Base-by-base conservation (phyloP, 2,113 vertebrate genomes). In the Tupaia tana region DNA sequence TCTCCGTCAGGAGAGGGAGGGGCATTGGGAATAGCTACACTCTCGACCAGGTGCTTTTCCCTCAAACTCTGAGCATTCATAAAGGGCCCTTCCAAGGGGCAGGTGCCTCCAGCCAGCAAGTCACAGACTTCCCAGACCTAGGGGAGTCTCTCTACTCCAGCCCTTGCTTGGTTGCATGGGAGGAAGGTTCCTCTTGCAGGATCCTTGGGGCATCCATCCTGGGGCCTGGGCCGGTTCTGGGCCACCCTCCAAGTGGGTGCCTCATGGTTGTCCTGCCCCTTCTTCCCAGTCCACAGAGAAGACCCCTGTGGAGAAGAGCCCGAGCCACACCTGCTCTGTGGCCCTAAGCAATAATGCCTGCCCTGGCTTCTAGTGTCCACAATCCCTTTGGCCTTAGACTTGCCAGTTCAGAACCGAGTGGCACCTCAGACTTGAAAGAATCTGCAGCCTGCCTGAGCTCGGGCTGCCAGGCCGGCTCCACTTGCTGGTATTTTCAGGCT, bases 341-440 rank as follows among this genome's bases (percentile, higher is more conserved):
- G 97, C 97, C 97, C 97, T 93, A 97, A 98, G 98, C 98, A 98
- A 98, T 98, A 98, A 98, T 94, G 83, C 95, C 97, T 92, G 85
- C 97, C 94, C 97, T 95, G 83, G 87, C 73, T 97, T 90, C 97
- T 95, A 90, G 95, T 93, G 96, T 97, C 87, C 86, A 66, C 93
- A 93, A 95, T 91, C 89, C 97, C 89, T 96, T 97, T 86, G 98
- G 97, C 98, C 96, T 97, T 97, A 97, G 97, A 95, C 96, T 97
- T 98, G 97, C 92, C 96, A 69, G 89, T 90, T 92, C 74, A 94
- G 95, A 92, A 34, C 56, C 8, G 59, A 96, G 87, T 84, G 93
- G 70, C 34, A 73, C 63, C 95, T 79, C 75, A 63, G 18, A 43
- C 34, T 92, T n/a, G 93, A 97, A 96, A 94, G n/a, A 56, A 0